A percentile compares a stretch with the other conserved stretches of the same genome.
Evolutionary conservation across 2,113 vertebrate species (phyloP).

Genomic region (Ceuthmochares aereus): DNA sequence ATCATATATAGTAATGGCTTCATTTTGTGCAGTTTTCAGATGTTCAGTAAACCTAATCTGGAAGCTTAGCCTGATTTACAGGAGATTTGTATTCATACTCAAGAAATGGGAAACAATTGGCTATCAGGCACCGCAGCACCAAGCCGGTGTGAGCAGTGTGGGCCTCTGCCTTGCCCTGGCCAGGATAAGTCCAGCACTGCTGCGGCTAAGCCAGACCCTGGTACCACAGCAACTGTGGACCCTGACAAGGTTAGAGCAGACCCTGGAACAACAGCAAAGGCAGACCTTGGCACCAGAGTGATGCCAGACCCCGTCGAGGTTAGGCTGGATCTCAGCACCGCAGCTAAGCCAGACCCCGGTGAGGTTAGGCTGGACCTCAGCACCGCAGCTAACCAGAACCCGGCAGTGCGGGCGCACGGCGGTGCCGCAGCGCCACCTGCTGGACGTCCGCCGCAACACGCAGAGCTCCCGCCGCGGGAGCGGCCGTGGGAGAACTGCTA

Average conservation of each 20-base stretch:
- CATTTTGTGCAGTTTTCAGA: neutral
- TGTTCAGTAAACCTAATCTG: neutral
- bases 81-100: neutral
- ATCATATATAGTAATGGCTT: neutral
- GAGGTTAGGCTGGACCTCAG: no score
- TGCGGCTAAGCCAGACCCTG: accelerated
- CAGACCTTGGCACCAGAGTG: neutral
- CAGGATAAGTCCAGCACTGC: accelerated
- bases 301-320: neutral
- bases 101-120: neutral
- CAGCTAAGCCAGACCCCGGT: no score
- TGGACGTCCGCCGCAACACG: neutral
- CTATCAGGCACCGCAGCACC: accelerated
- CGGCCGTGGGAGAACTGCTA: neutral
- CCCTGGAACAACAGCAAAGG: no score
- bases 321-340: no score
- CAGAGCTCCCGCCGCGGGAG: accelerated
- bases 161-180: accelerated
- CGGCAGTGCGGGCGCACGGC: neutral
- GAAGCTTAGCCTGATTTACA: neutral
- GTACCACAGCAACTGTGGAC: no score
- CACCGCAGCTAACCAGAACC: no score
- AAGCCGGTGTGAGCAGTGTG: accelerated
- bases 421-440: conserved; percentile 71
- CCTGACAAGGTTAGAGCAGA: no score